Evolutionary conservation across 2,797 vertebrate genomes (phyloP), one percentile per base, ranked within the genome.

Genomic region (Alcedo quadribrachys): DNA sequence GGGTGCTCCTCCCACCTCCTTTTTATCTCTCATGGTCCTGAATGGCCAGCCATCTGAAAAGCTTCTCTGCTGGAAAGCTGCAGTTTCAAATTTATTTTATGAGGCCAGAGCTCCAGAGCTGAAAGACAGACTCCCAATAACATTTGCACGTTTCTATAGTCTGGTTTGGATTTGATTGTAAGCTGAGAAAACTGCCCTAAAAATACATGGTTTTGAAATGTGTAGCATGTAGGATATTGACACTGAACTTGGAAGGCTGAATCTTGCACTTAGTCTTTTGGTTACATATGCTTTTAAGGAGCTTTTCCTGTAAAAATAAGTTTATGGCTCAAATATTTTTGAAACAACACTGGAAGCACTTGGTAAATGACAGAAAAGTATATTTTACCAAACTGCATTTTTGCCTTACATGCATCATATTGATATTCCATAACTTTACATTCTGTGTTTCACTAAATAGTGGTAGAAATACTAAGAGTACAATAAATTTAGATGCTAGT

Each of bases 1-100:
- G 92, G 79, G 90, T 86, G 94, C 92, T 96, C 95, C 90, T 92
- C 89, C 92, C 75, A 89, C 94, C 95, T 97, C 92, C 89, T 85
- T 89, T 95, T 85, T 89, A 68, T 94, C 92, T 91, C 33, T 8
- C 81, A 27, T 3, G 68, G 92, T 43, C 77, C 84, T 57, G 63
- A 93, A 74, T 42, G 81, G 61, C 6, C 37, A 94, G 93, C 9
- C 4, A 4, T 30, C 96, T 69, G 58, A 84, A 96, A 96, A 84
- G 81, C 43, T 63, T 91, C 84, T 37, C 58, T 65, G 53, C 53
- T 94, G 91, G 67, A 95, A 78, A 93, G 46, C 60, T 70, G 85
- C 67, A 46, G 69, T 94, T 96, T 91, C 70, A 10, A 71, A 95
- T 97, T 92, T 95, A 76, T 90, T 96, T 96, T 90, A 91, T 71